Conservation (phyloP, 2,113 vertebrate genomes). For the Dolichotis patagonum region DNA sequence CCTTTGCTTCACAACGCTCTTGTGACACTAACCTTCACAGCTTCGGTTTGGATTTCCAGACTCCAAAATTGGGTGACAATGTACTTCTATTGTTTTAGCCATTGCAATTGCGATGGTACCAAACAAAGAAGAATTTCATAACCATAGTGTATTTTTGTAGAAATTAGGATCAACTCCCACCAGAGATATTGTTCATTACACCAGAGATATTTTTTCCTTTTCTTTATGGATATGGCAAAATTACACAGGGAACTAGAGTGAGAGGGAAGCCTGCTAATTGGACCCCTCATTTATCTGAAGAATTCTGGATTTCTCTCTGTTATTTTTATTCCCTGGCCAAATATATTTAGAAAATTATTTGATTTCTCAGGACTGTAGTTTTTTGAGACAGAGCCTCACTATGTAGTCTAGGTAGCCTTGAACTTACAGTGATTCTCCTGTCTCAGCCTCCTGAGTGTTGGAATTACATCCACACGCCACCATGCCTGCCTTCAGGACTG, state of each 20-base stretch:
- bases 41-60: neutral
- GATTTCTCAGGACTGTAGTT: neutral
- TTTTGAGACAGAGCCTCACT: neutral
- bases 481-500: neutral
- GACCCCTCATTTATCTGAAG: neutral
- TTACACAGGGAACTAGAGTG: neutral
- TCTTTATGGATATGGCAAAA: neutral
- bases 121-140: neutral
- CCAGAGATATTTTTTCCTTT: neutral
- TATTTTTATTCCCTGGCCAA: conserved; percentile 1
- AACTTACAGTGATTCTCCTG: neutral
- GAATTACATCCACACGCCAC: neutral
- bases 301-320: neutral
- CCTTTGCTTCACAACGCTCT: neutral
- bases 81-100: neutral
- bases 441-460: neutral
- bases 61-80: neutral
- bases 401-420: neutral
- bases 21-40: neutral
- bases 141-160: neutral
- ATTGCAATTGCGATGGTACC: neutral
- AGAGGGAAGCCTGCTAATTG: rapidly evolving
- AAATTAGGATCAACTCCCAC: neutral
- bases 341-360: neutral
- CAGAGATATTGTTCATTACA: neutral